These are phyloP conservation scores for Melanotaenia parkinsoni DNA, from an alignment of 2,797 vertebrate genomes.

Conservation along the genomic window DNA sequence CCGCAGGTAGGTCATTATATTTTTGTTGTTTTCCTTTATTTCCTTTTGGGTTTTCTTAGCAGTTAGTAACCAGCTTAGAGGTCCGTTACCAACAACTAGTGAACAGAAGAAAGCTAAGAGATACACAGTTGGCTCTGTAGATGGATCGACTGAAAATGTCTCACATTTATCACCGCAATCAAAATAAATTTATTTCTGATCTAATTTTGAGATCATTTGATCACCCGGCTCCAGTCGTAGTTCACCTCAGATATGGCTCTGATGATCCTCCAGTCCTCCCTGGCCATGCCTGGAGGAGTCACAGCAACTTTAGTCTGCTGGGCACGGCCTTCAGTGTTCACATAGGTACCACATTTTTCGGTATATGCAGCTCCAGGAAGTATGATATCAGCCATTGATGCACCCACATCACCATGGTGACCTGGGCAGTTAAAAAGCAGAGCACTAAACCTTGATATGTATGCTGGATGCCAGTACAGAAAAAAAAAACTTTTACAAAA, in stretches of 20 bases:
- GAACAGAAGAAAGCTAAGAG: too few relatives aligned
- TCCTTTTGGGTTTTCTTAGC: too few relatives aligned
- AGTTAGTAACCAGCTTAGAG: too few relatives aligned
- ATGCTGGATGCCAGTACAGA: not conserved
- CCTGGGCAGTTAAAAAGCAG: constrained; percentile 69
- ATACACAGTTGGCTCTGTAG: not conserved
- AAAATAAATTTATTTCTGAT: not conserved
- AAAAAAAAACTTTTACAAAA: not conserved
- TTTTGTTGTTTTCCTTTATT: too few relatives aligned
- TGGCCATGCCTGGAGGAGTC: constrained; percentile 88
- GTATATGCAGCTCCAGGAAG: constrained; percentile 92
- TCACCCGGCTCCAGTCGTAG: not conserved
- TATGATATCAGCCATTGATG: constrained; percentile 91
- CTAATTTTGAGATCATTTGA: not conserved
- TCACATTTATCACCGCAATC: too few relatives aligned
- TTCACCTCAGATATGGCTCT: constrained; percentile 91
- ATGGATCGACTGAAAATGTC: too few relatives aligned
- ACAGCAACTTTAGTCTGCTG: constrained; percentile 91
- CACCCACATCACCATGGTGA: constrained; percentile 92
- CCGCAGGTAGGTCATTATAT: too few relatives aligned
- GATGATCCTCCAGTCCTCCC: constrained; percentile 93
- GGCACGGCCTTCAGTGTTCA: constrained; percentile 91
- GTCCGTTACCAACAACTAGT: too few relatives aligned
- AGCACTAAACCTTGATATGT: constrained; percentile 3
- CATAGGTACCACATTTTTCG: constrained; percentile 91